phyloP scores from a whole-genome alignment of 2,113 vertebrate species.

The Macquaria australasica region DNA sequence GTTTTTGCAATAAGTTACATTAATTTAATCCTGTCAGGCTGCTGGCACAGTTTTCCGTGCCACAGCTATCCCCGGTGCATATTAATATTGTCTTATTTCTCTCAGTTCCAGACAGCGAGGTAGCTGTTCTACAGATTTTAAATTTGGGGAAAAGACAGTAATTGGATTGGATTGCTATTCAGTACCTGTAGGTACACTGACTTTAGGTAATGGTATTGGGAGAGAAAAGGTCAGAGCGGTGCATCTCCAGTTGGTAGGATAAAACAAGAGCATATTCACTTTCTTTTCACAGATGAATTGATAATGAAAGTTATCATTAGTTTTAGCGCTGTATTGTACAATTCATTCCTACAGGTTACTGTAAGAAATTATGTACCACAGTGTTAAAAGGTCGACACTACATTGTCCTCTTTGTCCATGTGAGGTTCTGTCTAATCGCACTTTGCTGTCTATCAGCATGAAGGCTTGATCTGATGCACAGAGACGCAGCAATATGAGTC shows the following conservation, averaged over 20 bases:
- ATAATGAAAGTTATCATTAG: background rate
- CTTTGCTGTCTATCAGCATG: conserved; percentile 63
- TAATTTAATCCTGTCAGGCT: background rate
- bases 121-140: background rate
- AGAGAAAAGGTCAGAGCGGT: background rate
- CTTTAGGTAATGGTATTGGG: background rate
- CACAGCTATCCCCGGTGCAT: background rate
- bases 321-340: background rate
- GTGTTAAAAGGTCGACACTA: background rate
- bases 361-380: background rate
- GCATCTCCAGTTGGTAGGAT: background rate
- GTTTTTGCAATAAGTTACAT: background rate
- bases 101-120: background rate
- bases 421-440: conserved; percentile 47
- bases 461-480: conserved; percentile 58
- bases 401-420: conserved; percentile 8
- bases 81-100: background rate
- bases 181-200: background rate
- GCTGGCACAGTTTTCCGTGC: background rate
- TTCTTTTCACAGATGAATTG: background rate
- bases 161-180: background rate
- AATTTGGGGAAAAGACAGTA: background rate
- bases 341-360: background rate
- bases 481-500: conserved; percentile 67
- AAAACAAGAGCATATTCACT: background rate